phyloP scores from a whole-genome alignment of 2,888 invertebrate genomes.

The Drosophila borealis region DNA sequence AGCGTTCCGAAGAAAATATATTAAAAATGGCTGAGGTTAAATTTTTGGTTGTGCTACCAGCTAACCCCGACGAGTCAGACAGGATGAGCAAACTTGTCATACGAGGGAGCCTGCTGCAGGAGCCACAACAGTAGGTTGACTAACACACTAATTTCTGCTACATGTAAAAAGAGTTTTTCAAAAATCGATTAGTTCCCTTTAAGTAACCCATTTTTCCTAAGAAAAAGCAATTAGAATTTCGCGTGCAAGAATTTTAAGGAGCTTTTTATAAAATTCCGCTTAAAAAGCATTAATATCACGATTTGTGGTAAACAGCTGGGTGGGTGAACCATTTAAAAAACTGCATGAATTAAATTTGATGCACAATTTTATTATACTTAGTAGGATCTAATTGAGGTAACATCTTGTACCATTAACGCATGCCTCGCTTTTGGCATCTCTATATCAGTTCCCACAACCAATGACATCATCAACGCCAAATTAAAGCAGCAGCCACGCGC shows the following conservation, averaged over 20 bases:
- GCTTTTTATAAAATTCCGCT: constrained; percentile 6
- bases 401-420: background rate
- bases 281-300: constrained; percentile 2
- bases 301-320: constrained; percentile 40
- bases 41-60: constrained; percentile 76
- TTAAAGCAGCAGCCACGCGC: constrained; percentile 50
- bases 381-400: constrained; percentile 11
- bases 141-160: background rate
- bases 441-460: constrained; percentile 30
- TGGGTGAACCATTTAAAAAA: constrained; percentile 2
- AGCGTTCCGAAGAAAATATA: background rate
- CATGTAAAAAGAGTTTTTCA: constrained; percentile 4
- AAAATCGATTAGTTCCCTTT: constrained; percentile 53
- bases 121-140: constrained; percentile 82
- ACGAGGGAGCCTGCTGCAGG: constrained; percentile 72
- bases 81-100: constrained; percentile 76
- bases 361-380: background rate
- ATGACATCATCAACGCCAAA: constrained; percentile 69
- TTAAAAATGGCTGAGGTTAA: constrained; percentile 69
- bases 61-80: constrained; percentile 52
- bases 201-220: constrained; percentile 17
- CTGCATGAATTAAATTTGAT: background rate
- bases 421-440: constrained; percentile 22
- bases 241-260: constrained; percentile 46
- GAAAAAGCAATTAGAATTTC: constrained; percentile 8